These are phyloP conservation scores for Pyrrhosoma nymphula DNA, from an alignment of 2,888 invertebrate species.

Conservation along the genomic window DNA sequence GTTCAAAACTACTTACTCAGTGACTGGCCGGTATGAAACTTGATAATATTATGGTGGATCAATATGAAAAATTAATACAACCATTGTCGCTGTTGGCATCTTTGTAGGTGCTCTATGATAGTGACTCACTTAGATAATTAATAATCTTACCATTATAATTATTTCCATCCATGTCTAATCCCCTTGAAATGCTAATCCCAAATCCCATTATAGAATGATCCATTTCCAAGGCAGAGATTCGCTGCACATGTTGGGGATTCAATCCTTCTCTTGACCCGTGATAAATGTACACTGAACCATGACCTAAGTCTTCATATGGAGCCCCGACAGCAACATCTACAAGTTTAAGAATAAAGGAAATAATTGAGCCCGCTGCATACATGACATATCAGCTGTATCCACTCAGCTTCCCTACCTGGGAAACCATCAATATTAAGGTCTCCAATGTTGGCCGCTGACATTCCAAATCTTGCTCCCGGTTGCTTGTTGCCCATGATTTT, in stretches of 20 bases:
- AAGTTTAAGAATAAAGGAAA: conserved; percentile 69
- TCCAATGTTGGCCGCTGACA: conserved; percentile 81
- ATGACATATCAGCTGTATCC: not conserved
- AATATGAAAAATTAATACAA: too few species aligned
- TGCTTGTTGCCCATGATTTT: conserved; percentile 73
- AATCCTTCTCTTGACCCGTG: conserved; percentile 80
- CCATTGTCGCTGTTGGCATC: too few species aligned
- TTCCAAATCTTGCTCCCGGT: conserved; percentile 82
- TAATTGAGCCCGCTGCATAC: too few species aligned
- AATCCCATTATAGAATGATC: conserved; percentile 78
- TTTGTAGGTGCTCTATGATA: too few species aligned
- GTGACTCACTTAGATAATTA: too few species aligned
- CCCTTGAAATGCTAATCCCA: conserved; percentile 82
- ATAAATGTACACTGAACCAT: conserved; percentile 84
- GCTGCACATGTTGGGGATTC: conserved; percentile 78
- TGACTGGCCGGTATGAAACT: too few species aligned
- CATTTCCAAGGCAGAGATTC: conserved; percentile 78
- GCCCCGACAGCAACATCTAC: conserved; percentile 84
- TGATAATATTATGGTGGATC: too few species aligned
- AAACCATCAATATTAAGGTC: conserved; percentile 85
- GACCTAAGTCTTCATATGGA: conserved; percentile 82
- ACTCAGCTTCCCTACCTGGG: conserved; percentile 77
- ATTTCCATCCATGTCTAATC: conserved; percentile 82
- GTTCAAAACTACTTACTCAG: too few species aligned
- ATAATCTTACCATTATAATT: conserved; percentile 81